These are phyloP conservation scores for Datnioides undecimradiatus DNA, from an alignment of 2,113 vertebrate species.

Conservation along the genomic window DNA sequence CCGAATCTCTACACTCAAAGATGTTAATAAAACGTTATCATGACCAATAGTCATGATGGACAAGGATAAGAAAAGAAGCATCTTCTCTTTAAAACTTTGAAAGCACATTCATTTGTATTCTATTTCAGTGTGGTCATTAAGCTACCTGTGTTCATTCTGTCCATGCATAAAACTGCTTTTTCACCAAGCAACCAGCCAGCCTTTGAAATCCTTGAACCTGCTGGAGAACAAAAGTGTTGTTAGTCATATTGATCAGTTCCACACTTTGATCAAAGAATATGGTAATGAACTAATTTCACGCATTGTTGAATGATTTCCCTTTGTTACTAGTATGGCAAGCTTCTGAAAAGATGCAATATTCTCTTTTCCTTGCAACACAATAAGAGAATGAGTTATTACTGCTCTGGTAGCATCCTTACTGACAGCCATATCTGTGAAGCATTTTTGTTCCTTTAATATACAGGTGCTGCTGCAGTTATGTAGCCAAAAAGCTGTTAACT, in stretches of 20 bases:
- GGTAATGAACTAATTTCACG: constrained; percentile 57
- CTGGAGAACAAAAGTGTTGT: constrained; percentile 33
- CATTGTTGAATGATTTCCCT: constrained; percentile 30
- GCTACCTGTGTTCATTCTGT: constrained; percentile 27
- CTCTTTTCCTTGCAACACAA: constrained; percentile 18
- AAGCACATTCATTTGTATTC: constrained; percentile 26
- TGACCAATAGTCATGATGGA: neutral
- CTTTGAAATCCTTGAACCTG: constrained; percentile 45
- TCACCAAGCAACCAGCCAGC: constrained; percentile 13
- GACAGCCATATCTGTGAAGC: neutral
- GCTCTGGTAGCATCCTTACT: neutral
- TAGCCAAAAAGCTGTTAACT: neutral
- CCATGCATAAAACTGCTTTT: constrained; percentile 25
- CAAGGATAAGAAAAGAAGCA: neutral
- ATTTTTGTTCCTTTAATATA: constrained; percentile 1
- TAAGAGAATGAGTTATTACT: neutral
- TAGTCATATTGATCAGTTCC: constrained; percentile 55
- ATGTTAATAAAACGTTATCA: neutral
- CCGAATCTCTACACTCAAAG: neutral
- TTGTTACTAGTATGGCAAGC: neutral
- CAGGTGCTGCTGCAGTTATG: neutral
- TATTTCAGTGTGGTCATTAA: neutral
- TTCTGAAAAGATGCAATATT: constrained; percentile 17
- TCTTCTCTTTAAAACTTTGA: neutral
- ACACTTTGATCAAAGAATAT: constrained; percentile 58